Evolutionary conservation across 1,140 invertebrate species (phyloP), one percentile per base, ranked within the genome.

Genomic region (Zophobas atratus): DNA sequence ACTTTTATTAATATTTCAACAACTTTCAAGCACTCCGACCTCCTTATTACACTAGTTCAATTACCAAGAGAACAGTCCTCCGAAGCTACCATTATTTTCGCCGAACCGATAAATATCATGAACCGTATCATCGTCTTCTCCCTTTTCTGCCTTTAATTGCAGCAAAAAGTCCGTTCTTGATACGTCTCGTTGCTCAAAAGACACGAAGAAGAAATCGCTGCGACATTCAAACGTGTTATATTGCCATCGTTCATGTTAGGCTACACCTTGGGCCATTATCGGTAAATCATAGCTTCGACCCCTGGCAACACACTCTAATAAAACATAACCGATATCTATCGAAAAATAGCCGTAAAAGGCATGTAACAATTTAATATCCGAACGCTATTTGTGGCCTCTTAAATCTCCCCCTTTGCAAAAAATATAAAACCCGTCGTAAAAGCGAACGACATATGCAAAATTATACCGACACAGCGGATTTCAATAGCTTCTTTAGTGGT

Each of bases 141-240:
- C 20, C 43, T 60, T 60, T 60, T 60, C 39, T 33, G 32, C 34
- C 38, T 5, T 48, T 48, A 75, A 75, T 46, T 63, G 20, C 55
- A 8, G 8, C 55, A 56, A 46, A 63, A 20, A 20, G 20, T 20
- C 20, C 20, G 20, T 20, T 20, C 20, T 20, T 20, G 20, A 20
- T 20, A 20, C 20, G 20, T 20, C 20, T 20, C 20, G 20, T 20
- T 20, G 20, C 20, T 20, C 20, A 20, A 75, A 75, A 75, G 60
- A 75, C 56, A 60, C 46, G 48, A 63, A 75, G 56, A 70, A 43
- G 32, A 55, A 32, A 57, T 57, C 55, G 55, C 55, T 33, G 55
- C 55, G 55, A 32, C 20, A 57, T 41, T 53, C 39, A 46, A 80
- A 80, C 79, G 79, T 80, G 79, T 75, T 77, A 70, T 77, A 80